Conservation (phyloP, 2,888 invertebrate genomes). For the Bursaphelenchus okinawaensis region DNA sequence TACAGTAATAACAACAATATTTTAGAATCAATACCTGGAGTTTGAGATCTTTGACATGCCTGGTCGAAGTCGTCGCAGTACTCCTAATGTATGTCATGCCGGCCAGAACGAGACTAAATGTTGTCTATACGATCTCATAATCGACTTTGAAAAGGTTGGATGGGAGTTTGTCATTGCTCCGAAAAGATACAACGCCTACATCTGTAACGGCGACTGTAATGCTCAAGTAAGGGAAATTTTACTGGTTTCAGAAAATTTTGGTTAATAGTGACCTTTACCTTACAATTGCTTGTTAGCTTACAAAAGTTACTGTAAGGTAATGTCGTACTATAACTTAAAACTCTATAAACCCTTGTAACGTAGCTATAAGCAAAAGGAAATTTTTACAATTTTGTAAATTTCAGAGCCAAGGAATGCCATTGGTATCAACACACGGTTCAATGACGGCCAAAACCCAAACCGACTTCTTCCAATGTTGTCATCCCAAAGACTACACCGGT, state of each 20-base stretch:
- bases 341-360: no score
- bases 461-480: slow-evolving; percentile 68
- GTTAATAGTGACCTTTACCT: no score
- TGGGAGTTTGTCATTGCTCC: slow-evolving; percentile 98
- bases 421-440: slow-evolving; percentile 6
- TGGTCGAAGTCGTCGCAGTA: slow-evolving; percentile 31
- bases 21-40: slow-evolving; percentile 42
- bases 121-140: slow-evolving; percentile 77
- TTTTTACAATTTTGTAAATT: no score
- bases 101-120: slow-evolving; percentile 63
- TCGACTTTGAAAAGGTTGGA: slow-evolving; percentile 88
- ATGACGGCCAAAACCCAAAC: slow-evolving; percentile 9
- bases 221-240: slow-evolving; percentile 16
- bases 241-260: no score
- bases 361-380: no score
- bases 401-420: not conserved
- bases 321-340: no score
- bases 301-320: no score
- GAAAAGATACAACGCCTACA: slow-evolving; percentile 85
- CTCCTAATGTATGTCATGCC: slow-evolving; percentile 28
- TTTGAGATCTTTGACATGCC: slow-evolving; percentile 21
- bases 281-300: no score
- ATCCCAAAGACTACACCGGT: slow-evolving; percentile 72
- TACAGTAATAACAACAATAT: not conserved
- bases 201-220: slow-evolving; percentile 87